phyloP scores from a whole-genome alignment of 2,113 vertebrate genomes.

The Pithys albifrons region DNA sequence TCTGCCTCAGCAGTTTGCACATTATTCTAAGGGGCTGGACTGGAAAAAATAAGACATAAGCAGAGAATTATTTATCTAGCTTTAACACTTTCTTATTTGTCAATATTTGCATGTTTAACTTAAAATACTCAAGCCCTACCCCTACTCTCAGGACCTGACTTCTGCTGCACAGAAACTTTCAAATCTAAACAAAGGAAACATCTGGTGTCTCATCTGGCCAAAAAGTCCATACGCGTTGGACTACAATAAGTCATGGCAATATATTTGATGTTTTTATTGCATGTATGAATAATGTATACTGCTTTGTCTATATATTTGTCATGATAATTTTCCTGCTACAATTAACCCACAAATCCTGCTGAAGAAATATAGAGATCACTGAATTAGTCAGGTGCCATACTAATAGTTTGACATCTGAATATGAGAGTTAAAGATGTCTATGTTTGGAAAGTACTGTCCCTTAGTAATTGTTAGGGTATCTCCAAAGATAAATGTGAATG shows the following conservation, averaged over 20 bases:
- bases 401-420: conserved; percentile 55
- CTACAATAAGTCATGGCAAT: conserved; percentile 61
- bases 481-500: neutral
- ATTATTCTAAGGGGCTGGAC: neutral
- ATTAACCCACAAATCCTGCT: conserved; percentile 69
- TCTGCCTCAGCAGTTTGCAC: neutral
- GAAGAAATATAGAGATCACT: conserved; percentile 42
- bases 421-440: neutral
- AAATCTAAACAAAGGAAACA: conserved; percentile 64
- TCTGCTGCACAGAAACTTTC: conserved; percentile 34
- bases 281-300: conserved; percentile 68
- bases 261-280: conserved; percentile 69
- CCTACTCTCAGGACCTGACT: conserved; percentile 2
- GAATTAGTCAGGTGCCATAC: conserved; percentile 50
- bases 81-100: conserved; percentile 32
- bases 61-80: neutral
- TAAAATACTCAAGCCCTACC: neutral
- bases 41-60: neutral
- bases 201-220: conserved; percentile 67
- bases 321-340: conserved; percentile 57
- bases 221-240: neutral
- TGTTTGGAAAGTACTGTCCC: neutral
- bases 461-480: neutral
- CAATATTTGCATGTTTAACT: neutral
- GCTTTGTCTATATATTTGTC: conserved; percentile 58